Evolutionary conservation across 1,140 invertebrate species (phyloP).

Genomic region (Diabrotica virgifera): DNA sequence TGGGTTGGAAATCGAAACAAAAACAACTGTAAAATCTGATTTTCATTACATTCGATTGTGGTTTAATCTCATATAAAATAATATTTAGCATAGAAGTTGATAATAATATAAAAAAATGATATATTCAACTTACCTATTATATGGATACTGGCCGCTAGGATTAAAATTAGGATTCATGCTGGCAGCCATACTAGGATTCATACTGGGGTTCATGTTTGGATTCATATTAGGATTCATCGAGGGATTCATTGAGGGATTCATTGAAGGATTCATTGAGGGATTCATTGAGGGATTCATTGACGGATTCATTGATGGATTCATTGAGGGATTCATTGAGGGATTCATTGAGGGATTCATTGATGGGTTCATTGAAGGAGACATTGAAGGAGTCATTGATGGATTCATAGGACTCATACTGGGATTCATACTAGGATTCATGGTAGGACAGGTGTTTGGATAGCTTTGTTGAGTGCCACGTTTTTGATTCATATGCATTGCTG

Average conservation of each 20-base stretch:
- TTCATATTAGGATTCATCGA: slow-evolving; percentile 37
- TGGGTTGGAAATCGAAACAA: too few relatives aligned
- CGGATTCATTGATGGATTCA: slow-evolving; percentile 33
- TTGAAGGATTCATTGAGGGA: slow-evolving; percentile 39
- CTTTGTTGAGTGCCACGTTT: slow-evolving; percentile 60
- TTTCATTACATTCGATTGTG: too few relatives aligned
- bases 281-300: slow-evolving; percentile 33
- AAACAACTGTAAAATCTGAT: too few relatives aligned
- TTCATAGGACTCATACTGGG: slow-evolving; percentile 34
- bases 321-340: slow-evolving; percentile 39
- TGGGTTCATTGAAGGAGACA: slow-evolving; percentile 40
- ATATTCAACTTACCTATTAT: background rate
- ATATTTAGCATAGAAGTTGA: too few relatives aligned
- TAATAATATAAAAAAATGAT: background rate
- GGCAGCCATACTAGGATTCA: slow-evolving; percentile 34
- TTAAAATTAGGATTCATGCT: slow-evolving; percentile 50
- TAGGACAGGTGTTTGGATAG: slow-evolving; percentile 46
- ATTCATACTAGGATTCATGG: slow-evolving; percentile 37
- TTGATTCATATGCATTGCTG: slow-evolving; percentile 77
- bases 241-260: slow-evolving; percentile 33
- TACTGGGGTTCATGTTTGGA: slow-evolving; percentile 45
- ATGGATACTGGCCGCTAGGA: slow-evolving; percentile 57
- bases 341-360: slow-evolving; percentile 33
- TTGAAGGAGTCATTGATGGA: slow-evolving; percentile 17
- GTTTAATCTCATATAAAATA: too few relatives aligned